phyloP scores from a whole-genome alignment of 2,797 vertebrate species.

The Betta splendens region DNA sequence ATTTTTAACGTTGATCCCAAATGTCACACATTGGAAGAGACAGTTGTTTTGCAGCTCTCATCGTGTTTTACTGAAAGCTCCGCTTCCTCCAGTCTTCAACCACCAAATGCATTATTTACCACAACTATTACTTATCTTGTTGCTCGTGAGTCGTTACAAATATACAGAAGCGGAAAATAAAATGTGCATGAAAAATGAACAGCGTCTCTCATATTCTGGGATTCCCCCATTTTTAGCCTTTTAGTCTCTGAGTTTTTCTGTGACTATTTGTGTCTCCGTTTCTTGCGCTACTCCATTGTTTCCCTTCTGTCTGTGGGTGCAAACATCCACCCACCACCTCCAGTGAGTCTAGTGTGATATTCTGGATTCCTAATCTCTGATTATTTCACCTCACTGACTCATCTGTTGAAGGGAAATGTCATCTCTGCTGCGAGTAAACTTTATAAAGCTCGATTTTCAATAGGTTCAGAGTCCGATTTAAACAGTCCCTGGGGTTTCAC shows the following conservation, averaged over 20 bases:
- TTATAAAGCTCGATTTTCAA: too few relatives aligned
- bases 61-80: neutral
- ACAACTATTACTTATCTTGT: conserved; percentile 10
- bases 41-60: neutral
- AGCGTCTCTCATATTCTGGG: conserved; percentile 21
- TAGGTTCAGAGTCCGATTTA: too few relatives aligned
- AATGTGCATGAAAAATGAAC: conserved; percentile 24
- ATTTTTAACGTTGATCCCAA: neutral
- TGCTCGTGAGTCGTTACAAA: conserved; percentile 26
- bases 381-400: neutral
- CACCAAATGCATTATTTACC: conserved; percentile 20
- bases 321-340: conserved; percentile 1
- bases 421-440: too few relatives aligned
- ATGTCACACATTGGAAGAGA: neutral
- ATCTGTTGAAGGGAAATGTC: too few relatives aligned
- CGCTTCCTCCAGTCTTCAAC: neutral
- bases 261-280: conserved; percentile 1
- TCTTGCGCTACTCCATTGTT: conserved; percentile 5
- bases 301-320: conserved; percentile 17
- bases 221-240: conserved; percentile 27
- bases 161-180: conserved; percentile 22
- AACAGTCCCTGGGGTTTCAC: too few relatives aligned
- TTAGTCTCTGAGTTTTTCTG: conserved; percentile 12
- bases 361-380: conserved; percentile 3
- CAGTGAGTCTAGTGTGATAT: neutral